Evolutionary conservation across 2,888 invertebrate genomes (phyloP).

Genomic region (Andrena chrysosceles): DNA sequence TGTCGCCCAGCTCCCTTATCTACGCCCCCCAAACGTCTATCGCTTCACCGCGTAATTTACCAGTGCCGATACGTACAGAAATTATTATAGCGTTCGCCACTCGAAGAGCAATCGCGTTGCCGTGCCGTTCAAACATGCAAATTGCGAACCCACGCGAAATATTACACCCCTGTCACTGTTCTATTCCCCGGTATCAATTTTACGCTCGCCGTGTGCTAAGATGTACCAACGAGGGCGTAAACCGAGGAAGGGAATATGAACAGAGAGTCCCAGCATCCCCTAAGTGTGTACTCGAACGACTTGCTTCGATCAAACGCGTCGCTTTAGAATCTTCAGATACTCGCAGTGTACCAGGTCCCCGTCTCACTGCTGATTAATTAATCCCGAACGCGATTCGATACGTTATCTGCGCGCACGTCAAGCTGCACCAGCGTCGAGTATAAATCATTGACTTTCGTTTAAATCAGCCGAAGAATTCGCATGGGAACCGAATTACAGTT

Average conservation of each 20-base stretch:
- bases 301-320: conserved; percentile 4
- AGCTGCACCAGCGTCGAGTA: not conserved
- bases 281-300: not conserved
- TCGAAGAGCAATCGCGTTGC: not conserved
- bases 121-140: not conserved
- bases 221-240: not conserved
- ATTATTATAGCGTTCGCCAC: not conserved
- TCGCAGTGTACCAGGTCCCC: not conserved
- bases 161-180: not conserved
- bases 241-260: not conserved
- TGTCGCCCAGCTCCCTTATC: not conserved
- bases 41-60: not conserved
- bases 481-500: not conserved
- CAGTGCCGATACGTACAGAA: not conserved
- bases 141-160: not conserved
- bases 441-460: not conserved
- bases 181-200: conserved; percentile 1
- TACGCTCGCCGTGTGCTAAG: not conserved
- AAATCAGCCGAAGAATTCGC: not conserved
- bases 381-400: not conserved
- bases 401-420: not conserved
- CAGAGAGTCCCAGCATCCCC: not conserved
- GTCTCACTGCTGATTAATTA: conserved; percentile 9
- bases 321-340: not conserved
- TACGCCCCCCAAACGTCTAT: not conserved